Percentiles rank a stretch among this genome's conserved stretches.
phyloP scores from a whole-genome alignment of 1,140 invertebrate genomes.

The Hylaeus anthracinus region DNA sequence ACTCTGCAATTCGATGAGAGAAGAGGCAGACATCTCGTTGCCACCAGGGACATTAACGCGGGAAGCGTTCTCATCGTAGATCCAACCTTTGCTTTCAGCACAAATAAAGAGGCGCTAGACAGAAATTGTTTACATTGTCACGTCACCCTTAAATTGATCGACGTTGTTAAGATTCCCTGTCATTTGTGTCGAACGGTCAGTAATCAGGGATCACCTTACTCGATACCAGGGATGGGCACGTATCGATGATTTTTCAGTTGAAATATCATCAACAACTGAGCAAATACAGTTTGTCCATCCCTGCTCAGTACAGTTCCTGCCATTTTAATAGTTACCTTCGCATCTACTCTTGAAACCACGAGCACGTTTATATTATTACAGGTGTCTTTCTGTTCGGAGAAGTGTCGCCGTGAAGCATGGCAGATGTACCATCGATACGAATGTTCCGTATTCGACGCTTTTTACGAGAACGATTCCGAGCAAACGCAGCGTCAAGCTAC shows the following conservation, averaged over 20 bases:
- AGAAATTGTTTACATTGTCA: slow-evolving; percentile 83
- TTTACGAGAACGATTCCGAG: slow-evolving; percentile 72
- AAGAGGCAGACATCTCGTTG: slow-evolving; percentile 73
- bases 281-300: too few relatives aligned
- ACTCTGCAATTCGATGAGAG: slow-evolving; percentile 58
- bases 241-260: too few relatives aligned
- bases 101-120: slow-evolving; percentile 74
- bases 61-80: slow-evolving; percentile 80
- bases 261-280: too few relatives aligned
- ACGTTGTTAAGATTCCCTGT: slow-evolving; percentile 79
- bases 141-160: slow-evolving; percentile 67
- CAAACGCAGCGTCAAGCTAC: slow-evolving; percentile 61
- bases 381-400: slow-evolving; percentile 80
- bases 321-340: not conserved
- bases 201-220: slow-evolving; percentile 32
- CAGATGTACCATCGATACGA: slow-evolving; percentile 81
- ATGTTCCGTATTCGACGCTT: slow-evolving; percentile 79
- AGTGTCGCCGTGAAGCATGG: slow-evolving; percentile 80
- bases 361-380: slow-evolving; percentile 58
- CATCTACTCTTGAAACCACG: not conserved
- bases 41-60: slow-evolving; percentile 72
- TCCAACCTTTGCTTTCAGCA: slow-evolving; percentile 76
- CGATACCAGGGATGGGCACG: too few relatives aligned
- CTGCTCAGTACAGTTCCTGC: too few relatives aligned
- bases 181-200: slow-evolving; percentile 79